A percentile compares a stretch with the other conserved stretches of the same genome.
Conservation (phyloP, 2,888 invertebrate species). For the Branchellion lobata region DNA sequence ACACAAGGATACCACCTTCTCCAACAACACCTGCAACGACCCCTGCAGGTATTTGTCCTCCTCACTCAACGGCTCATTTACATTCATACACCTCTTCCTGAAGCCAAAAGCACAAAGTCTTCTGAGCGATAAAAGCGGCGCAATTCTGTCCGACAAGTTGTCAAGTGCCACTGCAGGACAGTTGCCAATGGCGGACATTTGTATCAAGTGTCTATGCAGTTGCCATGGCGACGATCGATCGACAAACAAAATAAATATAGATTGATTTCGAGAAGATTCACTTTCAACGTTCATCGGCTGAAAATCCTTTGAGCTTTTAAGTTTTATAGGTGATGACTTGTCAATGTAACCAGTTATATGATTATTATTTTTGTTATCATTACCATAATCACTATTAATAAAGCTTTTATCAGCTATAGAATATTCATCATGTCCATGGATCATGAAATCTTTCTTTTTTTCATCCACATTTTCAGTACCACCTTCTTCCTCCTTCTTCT, state of each 20-base stretch:
- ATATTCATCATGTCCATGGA: too few species aligned
- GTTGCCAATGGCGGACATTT: constrained; percentile 30
- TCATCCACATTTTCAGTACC: neutral
- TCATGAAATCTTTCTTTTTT: too few species aligned
- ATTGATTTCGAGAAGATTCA: too few species aligned
- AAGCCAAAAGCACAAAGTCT: constrained; percentile 41
- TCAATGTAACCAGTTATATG: too few species aligned
- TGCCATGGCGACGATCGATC: constrained; percentile 46
- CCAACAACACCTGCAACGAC: neutral
- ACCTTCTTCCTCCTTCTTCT: too few species aligned
- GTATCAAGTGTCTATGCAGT: constrained; percentile 44
- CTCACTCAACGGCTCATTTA: neutral
- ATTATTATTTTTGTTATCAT: too few species aligned
- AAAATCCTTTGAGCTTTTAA: too few species aligned
- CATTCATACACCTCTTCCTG: neutral
- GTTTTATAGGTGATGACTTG: too few species aligned
- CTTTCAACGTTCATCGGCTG: too few species aligned
- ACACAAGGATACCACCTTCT: neutral
- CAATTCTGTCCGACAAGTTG: constrained; percentile 30
- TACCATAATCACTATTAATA: constrained; percentile 3
- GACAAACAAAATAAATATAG: constrained; percentile 41
- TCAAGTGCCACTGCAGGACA: constrained; percentile 44
- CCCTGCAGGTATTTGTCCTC: neutral
- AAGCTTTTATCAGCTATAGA: too few species aligned
- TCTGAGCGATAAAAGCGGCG: constrained; percentile 40